phyloP scores from a whole-genome alignment of 2,888 invertebrate genomes.

The Nephrocerus scutellatus region DNA sequence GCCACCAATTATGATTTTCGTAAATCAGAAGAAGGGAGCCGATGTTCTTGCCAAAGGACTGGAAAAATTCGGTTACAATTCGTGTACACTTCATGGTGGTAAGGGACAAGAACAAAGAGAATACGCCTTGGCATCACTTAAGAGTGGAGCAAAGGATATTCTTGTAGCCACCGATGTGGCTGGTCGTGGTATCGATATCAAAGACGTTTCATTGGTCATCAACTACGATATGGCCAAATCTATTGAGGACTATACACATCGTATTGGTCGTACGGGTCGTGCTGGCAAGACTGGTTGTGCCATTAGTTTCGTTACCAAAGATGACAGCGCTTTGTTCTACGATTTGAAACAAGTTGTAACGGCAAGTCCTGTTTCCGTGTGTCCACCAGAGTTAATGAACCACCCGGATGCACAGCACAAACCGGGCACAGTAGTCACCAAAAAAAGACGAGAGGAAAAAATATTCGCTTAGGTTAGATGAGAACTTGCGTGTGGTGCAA shows the following conservation, averaged over 20 bases:
- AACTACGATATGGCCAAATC: constrained; percentile 99
- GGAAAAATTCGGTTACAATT: constrained; percentile 94
- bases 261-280: constrained; percentile 97
- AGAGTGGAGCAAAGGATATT: constrained; percentile 94
- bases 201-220: constrained; percentile 97
- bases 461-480: constrained; percentile 71
- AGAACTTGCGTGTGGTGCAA: too few species aligned
- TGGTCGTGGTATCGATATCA: constrained; percentile 99
- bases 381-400: constrained; percentile 93
- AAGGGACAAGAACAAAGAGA: constrained; percentile 99
- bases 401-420: constrained; percentile 98
- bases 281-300: constrained; percentile 97
- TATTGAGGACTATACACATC: constrained; percentile 96
- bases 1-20: constrained; percentile 98
- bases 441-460: constrained; percentile 88
- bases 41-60: constrained; percentile 95
- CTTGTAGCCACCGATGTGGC: constrained; percentile 99
- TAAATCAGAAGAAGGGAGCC: constrained; percentile 99
- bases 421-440: constrained; percentile 90
- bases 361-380: constrained; percentile 85
- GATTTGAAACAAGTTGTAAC: constrained; percentile 90
- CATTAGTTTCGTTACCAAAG: constrained; percentile 94
- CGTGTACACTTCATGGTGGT: constrained; percentile 96
- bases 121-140: constrained; percentile 93
- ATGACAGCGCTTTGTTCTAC: constrained; percentile 90